Base-by-base conservation (phyloP, 2,888 invertebrate genomes). In the Caenorhabditis becei region DNA sequence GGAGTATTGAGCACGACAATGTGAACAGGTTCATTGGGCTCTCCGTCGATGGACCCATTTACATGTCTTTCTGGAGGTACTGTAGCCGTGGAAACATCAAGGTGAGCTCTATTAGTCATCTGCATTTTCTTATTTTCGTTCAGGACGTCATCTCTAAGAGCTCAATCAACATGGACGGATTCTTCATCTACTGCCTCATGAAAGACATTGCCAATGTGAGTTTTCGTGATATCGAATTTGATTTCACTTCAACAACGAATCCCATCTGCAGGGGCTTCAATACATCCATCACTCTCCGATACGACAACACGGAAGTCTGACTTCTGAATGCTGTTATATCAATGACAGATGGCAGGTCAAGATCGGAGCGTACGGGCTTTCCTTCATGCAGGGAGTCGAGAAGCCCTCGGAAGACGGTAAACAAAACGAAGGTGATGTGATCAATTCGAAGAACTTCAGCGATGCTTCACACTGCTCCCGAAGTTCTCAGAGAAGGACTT, bases 1-100 rank as follows among this genome's bases (percentile, higher is more conserved):
- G 89, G 8, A 80, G 84, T n/a, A 65, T 91, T 23, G 88, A 90
- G 32, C 85, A 91, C 71, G 89, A 90, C 51, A 90, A 90, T 69
- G 78, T 88, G 26, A 89, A 90, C 78, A 74, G 87, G 23, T 90
- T 90, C 75, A 75, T 88, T 20, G 90, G 90, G 1, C 35, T 90
- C 37, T 88, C 85, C 16, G 66, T 87, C 0, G 90, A 90, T 59
- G 87, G 84, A 8, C 88, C 88, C 2, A 62, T 84, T 7, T 80
- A 87, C 23, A 83, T 86, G 74, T 85, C 89, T 10, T 59, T 89
- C 28, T 89, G 89, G 89, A 85, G 84, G 47, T 89, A 86, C 71
- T 89, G 89, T 61, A 80, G 80, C 32, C 77, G 89, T 32, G 86
- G 86, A 59, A 81, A 62, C 53, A 67, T 81, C 35, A 77, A 81